Conservation (phyloP, 1,140 invertebrate species). For the Drosophila auraria region DNA sequence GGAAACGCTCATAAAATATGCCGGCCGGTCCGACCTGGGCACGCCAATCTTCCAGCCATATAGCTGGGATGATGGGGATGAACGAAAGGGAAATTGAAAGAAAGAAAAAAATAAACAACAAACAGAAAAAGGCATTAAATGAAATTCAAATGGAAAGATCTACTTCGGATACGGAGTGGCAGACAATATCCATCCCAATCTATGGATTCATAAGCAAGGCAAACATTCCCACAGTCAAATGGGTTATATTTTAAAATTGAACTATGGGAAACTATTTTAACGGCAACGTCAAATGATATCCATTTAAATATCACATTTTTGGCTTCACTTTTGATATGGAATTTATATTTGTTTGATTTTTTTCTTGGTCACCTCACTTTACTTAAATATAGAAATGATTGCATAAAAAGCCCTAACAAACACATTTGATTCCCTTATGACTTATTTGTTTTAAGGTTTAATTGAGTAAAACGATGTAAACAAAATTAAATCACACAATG, state of each 20-base stretch:
- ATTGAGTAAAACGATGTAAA: neutral
- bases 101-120: conserved; percentile 23
- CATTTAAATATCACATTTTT: neutral
- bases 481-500: neutral
- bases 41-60: conserved; percentile 50
- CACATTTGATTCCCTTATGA: neutral
- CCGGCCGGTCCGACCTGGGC: conserved; percentile 38
- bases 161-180: conserved; percentile 32
- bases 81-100: conserved; percentile 60
- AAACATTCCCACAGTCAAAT: conserved; percentile 14
- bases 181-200: conserved; percentile 1
- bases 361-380: neutral
- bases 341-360: neutral
- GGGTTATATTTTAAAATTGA: neutral
- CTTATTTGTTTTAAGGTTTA: neutral
- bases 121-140: conserved; percentile 49
- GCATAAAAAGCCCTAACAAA: neutral
- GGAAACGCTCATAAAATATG: conserved; percentile 61
- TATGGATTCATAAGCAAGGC: conserved; percentile 18
- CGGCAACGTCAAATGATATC: neutral
- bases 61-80: conserved; percentile 36
- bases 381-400: neutral
- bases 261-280: neutral
- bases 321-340: too few relatives aligned
- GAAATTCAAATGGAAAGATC: conserved; percentile 60